Conservation (phyloP, 2,113 vertebrate species). For the Mobula birostris region DNA sequence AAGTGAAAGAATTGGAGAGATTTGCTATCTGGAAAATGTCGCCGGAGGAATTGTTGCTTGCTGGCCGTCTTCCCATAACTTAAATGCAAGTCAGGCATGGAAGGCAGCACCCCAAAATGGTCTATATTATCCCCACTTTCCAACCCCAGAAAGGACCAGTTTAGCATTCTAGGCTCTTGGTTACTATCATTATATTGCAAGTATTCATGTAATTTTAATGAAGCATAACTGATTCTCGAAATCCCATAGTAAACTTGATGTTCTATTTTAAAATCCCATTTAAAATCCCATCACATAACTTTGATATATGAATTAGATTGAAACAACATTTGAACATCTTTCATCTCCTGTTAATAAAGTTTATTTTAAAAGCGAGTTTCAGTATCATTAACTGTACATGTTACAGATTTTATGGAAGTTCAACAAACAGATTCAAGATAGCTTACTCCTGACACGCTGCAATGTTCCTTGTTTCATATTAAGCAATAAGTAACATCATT, state of each 20-base stretch:
- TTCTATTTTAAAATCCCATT: background rate
- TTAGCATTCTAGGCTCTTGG: background rate
- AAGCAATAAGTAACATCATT: background rate
- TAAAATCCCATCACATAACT: background rate
- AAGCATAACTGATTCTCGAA: background rate
- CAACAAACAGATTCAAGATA: background rate
- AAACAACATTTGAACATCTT: background rate
- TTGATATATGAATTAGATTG: background rate
- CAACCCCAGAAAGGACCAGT: background rate
- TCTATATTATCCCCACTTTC: background rate
- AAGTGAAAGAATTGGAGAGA: no score
- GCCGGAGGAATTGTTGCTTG: no score
- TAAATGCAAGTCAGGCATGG: background rate
- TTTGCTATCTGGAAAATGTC: no score
- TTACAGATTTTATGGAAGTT: background rate
- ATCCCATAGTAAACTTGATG: background rate
- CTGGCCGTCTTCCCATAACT: background rate
- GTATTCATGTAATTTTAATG: background rate
- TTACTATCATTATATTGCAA: background rate
- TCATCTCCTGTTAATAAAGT: background rate
- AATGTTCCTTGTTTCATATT: background rate
- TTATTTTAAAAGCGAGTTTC: background rate
- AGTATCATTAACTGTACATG: background rate
- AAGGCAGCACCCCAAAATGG: background rate
- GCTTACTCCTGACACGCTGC: background rate